Percentiles rank a stretch among this genome's conserved stretches.
phyloP scores from a whole-genome alignment of 1,140 invertebrate species.

The Temnothorax curvispinosus region DNA sequence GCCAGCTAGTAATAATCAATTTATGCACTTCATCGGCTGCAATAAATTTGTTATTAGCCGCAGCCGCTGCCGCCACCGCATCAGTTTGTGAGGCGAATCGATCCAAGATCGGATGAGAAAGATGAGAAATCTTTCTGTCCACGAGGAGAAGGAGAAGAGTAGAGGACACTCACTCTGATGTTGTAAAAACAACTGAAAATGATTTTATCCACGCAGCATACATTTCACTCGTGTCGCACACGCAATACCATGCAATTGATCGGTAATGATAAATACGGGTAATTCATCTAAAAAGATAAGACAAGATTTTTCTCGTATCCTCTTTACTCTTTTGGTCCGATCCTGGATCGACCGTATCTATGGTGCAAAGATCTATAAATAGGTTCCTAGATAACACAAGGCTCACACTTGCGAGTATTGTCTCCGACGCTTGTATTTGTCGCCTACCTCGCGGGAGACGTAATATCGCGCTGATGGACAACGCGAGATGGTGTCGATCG shows the following conservation, averaged over 20 bases:
- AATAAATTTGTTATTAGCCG: conserved; percentile 77
- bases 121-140: background rate
- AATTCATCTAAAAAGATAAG: background rate
- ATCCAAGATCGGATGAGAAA: conserved; percentile 45
- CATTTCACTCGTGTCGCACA: background rate
- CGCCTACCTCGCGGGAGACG: conserved; percentile 30
- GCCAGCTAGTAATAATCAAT: conserved; percentile 77
- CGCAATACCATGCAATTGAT: too few relatives aligned
- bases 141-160: background rate
- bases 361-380: conserved; percentile 50
- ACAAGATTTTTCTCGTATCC: background rate
- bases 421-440: conserved; percentile 42
- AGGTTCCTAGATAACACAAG: conserved; percentile 40
- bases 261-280: too few relatives aligned
- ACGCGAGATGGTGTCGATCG: conserved; percentile 54
- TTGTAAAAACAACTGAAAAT: background rate
- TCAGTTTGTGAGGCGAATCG: conserved; percentile 38
- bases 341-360: conserved; percentile 29
- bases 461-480: conserved; percentile 47
- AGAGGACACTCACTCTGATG: background rate
- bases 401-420: background rate
- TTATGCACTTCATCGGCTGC: conserved; percentile 74
- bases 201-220: background rate
- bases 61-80: conserved; percentile 26
- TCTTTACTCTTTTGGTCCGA: background rate